Conservation (phyloP, 2,113 vertebrate genomes). For the Hypomesus transpacificus region DNA sequence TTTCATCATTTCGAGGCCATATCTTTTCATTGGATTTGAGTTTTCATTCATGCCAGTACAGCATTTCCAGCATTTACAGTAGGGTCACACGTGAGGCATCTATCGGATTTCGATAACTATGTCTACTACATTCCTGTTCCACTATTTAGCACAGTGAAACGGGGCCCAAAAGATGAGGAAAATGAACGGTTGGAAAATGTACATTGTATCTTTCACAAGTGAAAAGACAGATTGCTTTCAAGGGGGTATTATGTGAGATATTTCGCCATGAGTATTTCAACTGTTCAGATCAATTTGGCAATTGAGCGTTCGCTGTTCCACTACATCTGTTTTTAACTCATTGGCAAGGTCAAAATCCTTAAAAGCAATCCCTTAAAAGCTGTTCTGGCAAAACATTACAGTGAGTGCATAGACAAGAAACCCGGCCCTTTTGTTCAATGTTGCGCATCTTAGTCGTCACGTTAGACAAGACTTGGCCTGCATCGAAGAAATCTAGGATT, state of each 20-base stretch:
- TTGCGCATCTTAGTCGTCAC: background rate
- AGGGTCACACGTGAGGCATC: too few relatives aligned
- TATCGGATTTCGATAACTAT: too few relatives aligned
- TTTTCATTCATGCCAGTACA: too few relatives aligned
- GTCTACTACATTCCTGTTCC: too few relatives aligned
- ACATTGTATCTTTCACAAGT: background rate
- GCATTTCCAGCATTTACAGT: too few relatives aligned
- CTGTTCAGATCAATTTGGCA: slow-evolving; percentile 28
- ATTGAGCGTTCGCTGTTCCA: background rate
- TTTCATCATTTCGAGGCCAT: too few relatives aligned
- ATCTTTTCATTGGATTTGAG: too few relatives aligned
- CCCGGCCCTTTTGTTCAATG: background rate
- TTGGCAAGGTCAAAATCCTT: slow-evolving; percentile 4
- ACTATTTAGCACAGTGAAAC: too few relatives aligned
- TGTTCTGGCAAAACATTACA: background rate
- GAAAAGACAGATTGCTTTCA: slow-evolving; percentile 10
- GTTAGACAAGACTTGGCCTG: background rate
- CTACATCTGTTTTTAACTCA: slow-evolving; percentile 3
- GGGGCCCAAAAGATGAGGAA: background rate
- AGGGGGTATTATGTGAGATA: slow-evolving; percentile 6
- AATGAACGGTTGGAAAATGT: background rate
- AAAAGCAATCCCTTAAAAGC: background rate
- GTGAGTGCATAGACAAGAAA: background rate
- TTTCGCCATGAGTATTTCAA: slow-evolving; percentile 12
- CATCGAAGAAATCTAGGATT: background rate